Conservation (phyloP, 2,797 vertebrate genomes). For the Varecia variegata region DNA sequence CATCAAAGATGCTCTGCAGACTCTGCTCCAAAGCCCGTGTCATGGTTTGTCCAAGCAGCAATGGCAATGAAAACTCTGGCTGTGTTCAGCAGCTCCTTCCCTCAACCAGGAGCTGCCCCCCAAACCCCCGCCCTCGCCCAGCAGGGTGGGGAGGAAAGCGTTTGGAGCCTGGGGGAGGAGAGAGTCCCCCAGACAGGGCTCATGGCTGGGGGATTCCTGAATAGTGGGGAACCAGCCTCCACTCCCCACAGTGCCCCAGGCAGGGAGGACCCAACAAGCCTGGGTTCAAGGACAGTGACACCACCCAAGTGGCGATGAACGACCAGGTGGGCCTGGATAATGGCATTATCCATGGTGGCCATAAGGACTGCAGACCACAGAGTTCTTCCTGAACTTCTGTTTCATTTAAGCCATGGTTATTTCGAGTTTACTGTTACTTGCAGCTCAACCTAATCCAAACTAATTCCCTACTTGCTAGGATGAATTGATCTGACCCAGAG, state of each 20-base stretch:
- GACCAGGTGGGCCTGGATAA: not conserved
- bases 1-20: not conserved
- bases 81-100: not conserved
- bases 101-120: not conserved
- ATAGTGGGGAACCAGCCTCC: not conserved
- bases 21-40: not conserved
- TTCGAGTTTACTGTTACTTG: not conserved
- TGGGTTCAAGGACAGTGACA: not conserved
- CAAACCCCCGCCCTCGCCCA: not conserved
- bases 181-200: not conserved
- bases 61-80: not conserved
- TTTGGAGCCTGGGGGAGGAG: not conserved
- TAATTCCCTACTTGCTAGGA: not conserved
- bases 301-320: not conserved
- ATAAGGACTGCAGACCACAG: not conserved
- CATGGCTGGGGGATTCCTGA: not conserved
- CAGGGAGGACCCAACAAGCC: not conserved
- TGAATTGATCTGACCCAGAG: not conserved
- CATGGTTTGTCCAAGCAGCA: not conserved
- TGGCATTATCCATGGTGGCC: not conserved
- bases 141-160: not conserved
- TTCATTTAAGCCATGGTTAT: not conserved
- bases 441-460: not conserved
- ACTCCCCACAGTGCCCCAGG: not conserved
- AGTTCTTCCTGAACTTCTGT: not conserved